These are phyloP conservation scores for Cricetomys ansorgei DNA, from an alignment of 2,113 vertebrate genomes.

Conservation along the genomic window DNA sequence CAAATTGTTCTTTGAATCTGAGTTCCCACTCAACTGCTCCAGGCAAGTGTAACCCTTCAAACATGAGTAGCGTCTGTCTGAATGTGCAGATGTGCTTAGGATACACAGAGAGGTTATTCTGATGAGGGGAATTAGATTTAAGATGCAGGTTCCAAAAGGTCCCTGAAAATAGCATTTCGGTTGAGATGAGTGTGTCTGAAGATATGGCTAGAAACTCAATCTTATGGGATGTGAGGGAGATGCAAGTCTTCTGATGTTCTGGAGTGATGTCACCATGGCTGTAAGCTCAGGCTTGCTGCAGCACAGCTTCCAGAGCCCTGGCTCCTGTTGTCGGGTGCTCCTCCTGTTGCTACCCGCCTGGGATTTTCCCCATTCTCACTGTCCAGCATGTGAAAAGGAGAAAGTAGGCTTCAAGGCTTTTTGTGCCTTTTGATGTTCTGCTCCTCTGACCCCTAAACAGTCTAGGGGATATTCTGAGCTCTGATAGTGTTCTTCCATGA, in stretches of 20 bases:
- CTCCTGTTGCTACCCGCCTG: not conserved
- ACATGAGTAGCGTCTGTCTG: not conserved
- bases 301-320: not conserved
- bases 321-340: not conserved
- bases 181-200: not conserved
- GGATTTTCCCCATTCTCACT: not conserved
- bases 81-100: not conserved
- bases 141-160: not conserved
- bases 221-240: not conserved
- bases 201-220: slow-evolving; percentile 41
- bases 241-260: not conserved
- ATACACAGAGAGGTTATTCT: not conserved
- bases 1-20: slow-evolving; percentile 56
- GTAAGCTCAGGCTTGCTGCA: not conserved
- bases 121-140: not conserved
- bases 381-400: not conserved
- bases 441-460: not conserved
- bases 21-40: slow-evolving; percentile 48
- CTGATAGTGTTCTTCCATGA: not conserved
- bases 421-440: not conserved
- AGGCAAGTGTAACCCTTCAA: slow-evolving; percentile 22
- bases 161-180: not conserved
- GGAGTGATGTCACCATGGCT: not conserved
- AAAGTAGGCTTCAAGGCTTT: not conserved
- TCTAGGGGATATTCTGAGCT: too few relatives aligned